Evolutionary conservation across 2,113 vertebrate species (phyloP).

Genomic region (Gadus macrocephalus): DNA sequence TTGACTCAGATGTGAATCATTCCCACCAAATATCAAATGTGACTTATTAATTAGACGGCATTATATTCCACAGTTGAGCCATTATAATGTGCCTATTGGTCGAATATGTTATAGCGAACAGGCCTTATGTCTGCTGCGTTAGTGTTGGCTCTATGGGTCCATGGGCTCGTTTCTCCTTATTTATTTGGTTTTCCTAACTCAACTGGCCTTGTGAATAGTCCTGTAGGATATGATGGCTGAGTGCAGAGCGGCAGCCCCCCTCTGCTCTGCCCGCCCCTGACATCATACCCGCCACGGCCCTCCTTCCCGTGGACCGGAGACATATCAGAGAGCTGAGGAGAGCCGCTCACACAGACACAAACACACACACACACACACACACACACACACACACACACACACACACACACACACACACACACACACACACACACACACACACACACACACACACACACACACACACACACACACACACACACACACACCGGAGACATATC

Average conservation of each 20-base stretch:
- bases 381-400: not conserved
- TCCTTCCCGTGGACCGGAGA: constrained; percentile 28
- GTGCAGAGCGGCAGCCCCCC: constrained; percentile 17
- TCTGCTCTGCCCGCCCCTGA: constrained; percentile 29
- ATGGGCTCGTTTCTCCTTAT: too few relatives aligned
- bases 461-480: constrained; percentile 6
- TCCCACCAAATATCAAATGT: too few relatives aligned
- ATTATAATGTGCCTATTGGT: too few relatives aligned
- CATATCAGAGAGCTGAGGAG: constrained; percentile 37
- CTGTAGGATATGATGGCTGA: constrained; percentile 22
- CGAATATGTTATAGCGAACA: too few relatives aligned
- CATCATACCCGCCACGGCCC: constrained; percentile 18
- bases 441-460: not conserved
- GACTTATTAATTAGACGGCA: too few relatives aligned
- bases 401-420: not conserved
- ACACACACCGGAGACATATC: constrained; percentile 34
- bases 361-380: not conserved
- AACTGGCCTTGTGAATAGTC: too few relatives aligned
- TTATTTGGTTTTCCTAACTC: too few relatives aligned
- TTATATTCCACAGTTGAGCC: too few relatives aligned
- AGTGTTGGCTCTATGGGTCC: too few relatives aligned
- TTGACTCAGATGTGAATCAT: too few relatives aligned
- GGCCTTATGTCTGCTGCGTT: too few relatives aligned
- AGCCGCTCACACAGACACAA: constrained; percentile 4
- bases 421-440: not conserved